Evolutionary conservation across 2,113 vertebrate species (phyloP).

Genomic region (Phaethornis superciliosus): DNA sequence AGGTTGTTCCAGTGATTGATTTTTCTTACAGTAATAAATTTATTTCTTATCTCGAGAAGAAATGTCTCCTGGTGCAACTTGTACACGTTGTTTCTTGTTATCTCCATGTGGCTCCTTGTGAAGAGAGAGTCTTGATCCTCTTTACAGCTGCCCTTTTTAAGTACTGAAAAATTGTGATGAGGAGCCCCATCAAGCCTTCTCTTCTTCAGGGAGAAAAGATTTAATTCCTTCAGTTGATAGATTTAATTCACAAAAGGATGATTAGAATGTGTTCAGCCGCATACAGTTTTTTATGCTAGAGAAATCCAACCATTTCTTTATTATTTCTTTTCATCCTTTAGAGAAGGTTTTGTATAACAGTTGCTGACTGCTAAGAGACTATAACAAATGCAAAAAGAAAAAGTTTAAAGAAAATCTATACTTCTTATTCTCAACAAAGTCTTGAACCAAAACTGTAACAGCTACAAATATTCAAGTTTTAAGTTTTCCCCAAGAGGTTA

Average conservation of each 20-base stretch:
- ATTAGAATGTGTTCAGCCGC: not conserved
- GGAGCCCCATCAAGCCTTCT: not conserved
- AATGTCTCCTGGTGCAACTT: not conserved
- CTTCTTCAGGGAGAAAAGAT: not conserved
- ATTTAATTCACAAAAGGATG: not conserved
- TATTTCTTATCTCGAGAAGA: not conserved
- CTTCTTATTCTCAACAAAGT: not conserved
- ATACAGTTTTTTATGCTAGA: not conserved
- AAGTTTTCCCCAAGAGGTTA: not conserved
- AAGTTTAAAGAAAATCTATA: not conserved
- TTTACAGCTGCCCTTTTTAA: not conserved
- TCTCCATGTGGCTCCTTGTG: not conserved
- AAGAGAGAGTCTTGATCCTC: not conserved
- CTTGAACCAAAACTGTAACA: not conserved
- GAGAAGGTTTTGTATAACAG: not conserved
- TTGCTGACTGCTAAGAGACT: not conserved
- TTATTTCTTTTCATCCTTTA: not conserved
- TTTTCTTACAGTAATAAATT: not conserved
- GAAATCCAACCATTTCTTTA: not conserved
- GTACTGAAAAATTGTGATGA: not conserved
- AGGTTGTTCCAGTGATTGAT: not conserved
- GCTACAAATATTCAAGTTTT: not conserved
- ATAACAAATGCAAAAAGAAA: not conserved
- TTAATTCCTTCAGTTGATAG: not conserved
- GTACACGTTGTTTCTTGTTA: not conserved